A percentile compares a stretch with the other conserved stretches of the same genome.
These are phyloP conservation scores for Microctonus brassicae DNA, from an alignment of 2,888 invertebrate species.

Conservation along the genomic window DNA sequence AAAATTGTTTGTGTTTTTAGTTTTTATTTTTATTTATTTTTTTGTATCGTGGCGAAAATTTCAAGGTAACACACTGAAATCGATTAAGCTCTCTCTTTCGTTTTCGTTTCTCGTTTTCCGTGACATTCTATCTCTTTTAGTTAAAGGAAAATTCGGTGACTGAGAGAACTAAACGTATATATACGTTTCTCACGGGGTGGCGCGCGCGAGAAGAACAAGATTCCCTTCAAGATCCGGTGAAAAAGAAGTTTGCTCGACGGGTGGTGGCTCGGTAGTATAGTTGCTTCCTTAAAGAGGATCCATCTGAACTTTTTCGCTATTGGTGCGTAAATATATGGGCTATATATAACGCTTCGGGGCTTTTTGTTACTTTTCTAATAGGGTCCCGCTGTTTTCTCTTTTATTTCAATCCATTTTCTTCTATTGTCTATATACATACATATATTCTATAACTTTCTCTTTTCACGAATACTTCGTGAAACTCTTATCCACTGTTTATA, in stretches of 20 bases:
- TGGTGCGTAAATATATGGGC: constrained; percentile 28
- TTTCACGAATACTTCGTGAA: neutral
- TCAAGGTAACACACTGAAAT: constrained; percentile 31
- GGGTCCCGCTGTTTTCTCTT: constrained; percentile 38
- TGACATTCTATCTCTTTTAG: neutral
- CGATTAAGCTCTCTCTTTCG: constrained; percentile 21
- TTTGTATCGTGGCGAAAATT: neutral
- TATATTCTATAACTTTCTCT: neutral
- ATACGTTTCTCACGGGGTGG: neutral
- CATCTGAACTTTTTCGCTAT: constrained; percentile 47
- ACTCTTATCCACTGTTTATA: neutral
- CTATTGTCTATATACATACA: neutral
- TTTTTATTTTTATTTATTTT: neutral
- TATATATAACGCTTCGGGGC: constrained; percentile 39
- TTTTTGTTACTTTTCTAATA: constrained; percentile 54
- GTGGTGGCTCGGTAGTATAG: constrained; percentile 20
- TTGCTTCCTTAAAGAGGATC: constrained; percentile 56
- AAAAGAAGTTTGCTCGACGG: neutral
- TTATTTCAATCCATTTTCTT: neutral
- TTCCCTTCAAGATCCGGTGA: constrained; percentile 29
- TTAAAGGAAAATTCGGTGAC: constrained; percentile 21
- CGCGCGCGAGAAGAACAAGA: constrained; percentile 11
- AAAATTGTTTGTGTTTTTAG: neutral
- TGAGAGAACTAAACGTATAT: neutral
- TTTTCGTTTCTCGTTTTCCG: neutral